Base-by-base conservation (phyloP, 2,797 vertebrate genomes). In the Alcedo quadribrachys region DNA sequence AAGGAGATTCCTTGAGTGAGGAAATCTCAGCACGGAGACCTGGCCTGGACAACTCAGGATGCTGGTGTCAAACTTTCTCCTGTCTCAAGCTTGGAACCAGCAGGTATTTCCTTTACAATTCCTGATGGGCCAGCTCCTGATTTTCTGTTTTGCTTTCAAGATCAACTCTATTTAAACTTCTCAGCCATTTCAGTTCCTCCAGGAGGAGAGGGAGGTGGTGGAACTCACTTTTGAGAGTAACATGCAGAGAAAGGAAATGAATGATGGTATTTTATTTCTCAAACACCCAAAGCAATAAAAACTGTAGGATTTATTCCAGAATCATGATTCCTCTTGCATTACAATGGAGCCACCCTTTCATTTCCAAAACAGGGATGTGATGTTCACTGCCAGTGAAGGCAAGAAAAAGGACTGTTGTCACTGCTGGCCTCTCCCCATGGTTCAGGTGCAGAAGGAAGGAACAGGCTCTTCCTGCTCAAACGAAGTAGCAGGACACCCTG, bases 381-480 rank as follows among this genome's bases (percentile, higher is more conserved):
- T 9, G 10, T 13, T 55, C 40, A 51, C 46, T 61, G 75, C 53
- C 33, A 62, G n/a, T 3, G 45, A 20, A 27, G 42, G 60, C 18
- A 37, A 53, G 37, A 35, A 25, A 9, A 3, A 5, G 8, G 10
- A 13, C 42, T 15, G 55, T 22, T 20, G 22, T 5, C 3, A 1
- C 45, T 15, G 25, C 68, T 73, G 69, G 65, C 37, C 71, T 24
- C n/a, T 53, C 10, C 24, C 69, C 51, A 3, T 0, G 10, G 67
- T 81, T 91, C 91, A 91, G 93, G 94, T 90, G 85, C 66, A 58
- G 27, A 2, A 18, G 73, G 40, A 75, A 66, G 68, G 48, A 62
- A 10, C 12, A 7, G 54, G 32, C 15, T 63, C 61, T 9, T 51
- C 45, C 9, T 19, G 67, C 87, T 81, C 70, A 45, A 32, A 78